Conservation (phyloP, 2,888 invertebrate species). For the Trichacis sp. region DNA sequence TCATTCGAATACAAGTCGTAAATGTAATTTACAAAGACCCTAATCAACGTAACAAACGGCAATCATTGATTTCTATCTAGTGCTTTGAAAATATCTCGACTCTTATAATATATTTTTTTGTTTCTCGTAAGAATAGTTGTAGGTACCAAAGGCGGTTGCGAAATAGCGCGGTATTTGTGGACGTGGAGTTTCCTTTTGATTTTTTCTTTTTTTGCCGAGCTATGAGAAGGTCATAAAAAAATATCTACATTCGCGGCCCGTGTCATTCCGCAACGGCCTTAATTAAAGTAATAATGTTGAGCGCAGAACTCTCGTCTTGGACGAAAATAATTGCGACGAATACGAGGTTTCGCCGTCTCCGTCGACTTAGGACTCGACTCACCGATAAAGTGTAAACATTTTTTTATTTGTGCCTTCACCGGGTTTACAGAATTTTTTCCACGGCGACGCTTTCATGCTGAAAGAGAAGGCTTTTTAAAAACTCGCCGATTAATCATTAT, state of each 20-base stretch:
- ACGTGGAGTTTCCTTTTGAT: conserved; percentile 16
- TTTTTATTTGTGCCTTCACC: too few species aligned
- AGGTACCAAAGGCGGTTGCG: conserved; percentile 57
- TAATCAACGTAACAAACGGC: conserved; percentile 46
- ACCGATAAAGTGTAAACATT: too few species aligned
- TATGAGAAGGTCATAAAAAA: background rate
- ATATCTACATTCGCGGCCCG: background rate
- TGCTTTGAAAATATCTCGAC: conserved; percentile 50
- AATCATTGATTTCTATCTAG: conserved; percentile 47
- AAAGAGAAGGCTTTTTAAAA: conserved; percentile 42
- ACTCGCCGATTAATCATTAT: too few species aligned
- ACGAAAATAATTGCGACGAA: too few species aligned
- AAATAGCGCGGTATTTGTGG: conserved; percentile 59
- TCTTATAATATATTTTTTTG: conserved; percentile 31
- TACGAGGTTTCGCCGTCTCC: too few species aligned
- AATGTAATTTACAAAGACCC: conserved; percentile 48
- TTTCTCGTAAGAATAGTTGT: conserved; percentile 58
- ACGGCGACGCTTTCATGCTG: conserved; percentile 58
- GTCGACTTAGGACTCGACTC: too few species aligned
- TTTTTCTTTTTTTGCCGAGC: too few species aligned
- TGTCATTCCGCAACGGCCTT: background rate
- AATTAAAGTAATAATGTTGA: too few species aligned
- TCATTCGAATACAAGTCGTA: conserved; percentile 54
- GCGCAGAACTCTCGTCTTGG: too few species aligned
- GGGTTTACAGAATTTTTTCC: conserved; percentile 54